Evolutionary conservation across 2,888 invertebrate species (phyloP), one percentile per base, ranked within the genome.

Genomic region (Tetrapedia diversipes): DNA sequence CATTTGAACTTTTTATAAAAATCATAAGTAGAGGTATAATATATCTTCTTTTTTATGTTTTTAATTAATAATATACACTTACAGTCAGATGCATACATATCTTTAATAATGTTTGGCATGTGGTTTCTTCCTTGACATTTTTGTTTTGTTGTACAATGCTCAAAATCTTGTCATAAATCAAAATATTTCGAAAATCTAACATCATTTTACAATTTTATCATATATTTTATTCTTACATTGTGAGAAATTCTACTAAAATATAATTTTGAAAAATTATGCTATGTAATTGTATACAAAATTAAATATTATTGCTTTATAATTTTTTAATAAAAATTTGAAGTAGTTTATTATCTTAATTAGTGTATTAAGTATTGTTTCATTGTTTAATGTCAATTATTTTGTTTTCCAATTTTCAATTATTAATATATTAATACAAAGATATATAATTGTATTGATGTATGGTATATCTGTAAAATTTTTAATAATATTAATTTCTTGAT

Each of bases 201-300:
- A 22, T 24, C 10, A 47, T 14, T 24, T 24, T 24, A 14, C 0
- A 27, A 10, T 22, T 45, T 19, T 3, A 22, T 45, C 4, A 41
- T 24, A 59, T 19, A n/a, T 59, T 22, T 57, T 32, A 22, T 22
- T 60, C 8, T 32, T 22, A 22, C 19, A 32, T 4, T 22, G 22
- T 32, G 14, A 29, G 6, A 34, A 34, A 14, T 34, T n/a, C 4
- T 34, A 29, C 16, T 47, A 16, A 22, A 34, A 16, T 11, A 45
- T 51, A 54, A 65, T 34, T 65, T 65, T 56, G 32, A n/a, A n/a
- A 43, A 6, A 32, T 24, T 37, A 8, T 56, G 54, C 24, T 47
- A 10, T 69, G 4, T 45, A 74, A 45, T n/a, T 45, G 72, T 72
- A 74, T 74, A 72, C 3, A 16, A 71, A 57, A 32, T 32, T 41